Evolutionary conservation across 2,113 vertebrate genomes (phyloP), one percentile per base, ranked within the genome.

Genomic region (Trachemys scripta): DNA sequence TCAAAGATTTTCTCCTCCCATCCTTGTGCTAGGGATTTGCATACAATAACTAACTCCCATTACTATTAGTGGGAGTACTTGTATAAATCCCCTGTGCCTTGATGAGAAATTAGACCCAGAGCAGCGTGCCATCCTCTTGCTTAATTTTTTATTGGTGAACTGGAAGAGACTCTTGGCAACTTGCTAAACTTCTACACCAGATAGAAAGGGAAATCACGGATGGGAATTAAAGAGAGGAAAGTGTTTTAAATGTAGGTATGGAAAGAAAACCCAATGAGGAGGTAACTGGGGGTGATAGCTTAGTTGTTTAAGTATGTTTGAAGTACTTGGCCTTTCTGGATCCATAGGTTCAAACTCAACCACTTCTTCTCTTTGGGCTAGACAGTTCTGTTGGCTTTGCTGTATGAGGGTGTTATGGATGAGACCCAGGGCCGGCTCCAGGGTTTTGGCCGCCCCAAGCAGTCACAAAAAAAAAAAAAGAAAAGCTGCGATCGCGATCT

Each of bases 281-380:
- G 76, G 25, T 27, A 50, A 80, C n/a, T 4, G 80, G 53, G 83
- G 12, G 57, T 54, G 84, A 90, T 31, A 69, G 35, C 65, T 69
- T 69, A 69, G 17, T 5, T 54, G 22, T 38, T 53, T 1, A 25
- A 85, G 17, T 7, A 79, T 31, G 2, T 76, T 19, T 57, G 16
- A 88, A 93, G 80, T 81, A 81, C 50, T 56, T 78, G 10, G 42
- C 59, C 27, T 59, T 90, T 88, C 87, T 92, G 89, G 82, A 92
- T 76, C 69, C 69, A 17, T 4, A 38, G 69, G 5, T 13, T 92
- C 53, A 86, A 80, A 85, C 6, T 81, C 3, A 0, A 31, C 27
- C 54, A 35, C 10, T 88, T 88, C 11, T 88, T 88, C 27, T 51
- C 57, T 20, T 59, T 81, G 49, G 84, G 69, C 45, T 69, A 91